Conservation (phyloP, 2,888 invertebrate species). For the Hydropsyche betteni region DNA sequence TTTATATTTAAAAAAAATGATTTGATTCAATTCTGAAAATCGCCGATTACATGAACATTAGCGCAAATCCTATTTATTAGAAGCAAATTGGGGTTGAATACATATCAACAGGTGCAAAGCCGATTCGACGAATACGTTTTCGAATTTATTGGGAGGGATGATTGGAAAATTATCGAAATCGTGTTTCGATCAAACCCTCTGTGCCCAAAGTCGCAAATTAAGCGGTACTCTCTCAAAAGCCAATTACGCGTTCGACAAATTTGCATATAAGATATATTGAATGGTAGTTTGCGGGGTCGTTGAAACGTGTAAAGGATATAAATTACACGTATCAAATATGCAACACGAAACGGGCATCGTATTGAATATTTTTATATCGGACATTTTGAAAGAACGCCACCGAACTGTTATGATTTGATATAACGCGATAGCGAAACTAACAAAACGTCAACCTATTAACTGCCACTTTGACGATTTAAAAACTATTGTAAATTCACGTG, state of each 20-base stretch:
- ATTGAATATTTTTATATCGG: not conserved
- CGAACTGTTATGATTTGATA: not conserved
- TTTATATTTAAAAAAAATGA: no score
- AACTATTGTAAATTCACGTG: no score
- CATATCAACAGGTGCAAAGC: slow-evolving; percentile 1
- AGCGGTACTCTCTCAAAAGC: not conserved
- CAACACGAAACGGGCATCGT: not conserved
- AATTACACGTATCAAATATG: not conserved
- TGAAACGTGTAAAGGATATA: not conserved
- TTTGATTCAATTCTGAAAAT: no score
- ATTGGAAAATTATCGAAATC: not conserved
- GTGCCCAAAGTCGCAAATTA: not conserved
- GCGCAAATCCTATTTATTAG: not conserved
- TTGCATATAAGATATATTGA: not conserved
- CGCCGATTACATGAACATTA: not conserved
- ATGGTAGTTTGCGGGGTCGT: not conserved
- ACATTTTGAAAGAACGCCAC: not conserved
- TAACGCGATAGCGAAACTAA: not conserved
- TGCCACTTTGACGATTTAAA: not conserved
- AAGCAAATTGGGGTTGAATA: not conserved
- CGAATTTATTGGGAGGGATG: not conserved
- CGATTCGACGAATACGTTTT: not conserved
- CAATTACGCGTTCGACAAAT: not conserved
- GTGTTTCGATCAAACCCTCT: slow-evolving; percentile 4
- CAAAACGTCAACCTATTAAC: not conserved